phyloP scores from a whole-genome alignment of 2,113 vertebrate genomes.

The Paratilapia polleni region DNA sequence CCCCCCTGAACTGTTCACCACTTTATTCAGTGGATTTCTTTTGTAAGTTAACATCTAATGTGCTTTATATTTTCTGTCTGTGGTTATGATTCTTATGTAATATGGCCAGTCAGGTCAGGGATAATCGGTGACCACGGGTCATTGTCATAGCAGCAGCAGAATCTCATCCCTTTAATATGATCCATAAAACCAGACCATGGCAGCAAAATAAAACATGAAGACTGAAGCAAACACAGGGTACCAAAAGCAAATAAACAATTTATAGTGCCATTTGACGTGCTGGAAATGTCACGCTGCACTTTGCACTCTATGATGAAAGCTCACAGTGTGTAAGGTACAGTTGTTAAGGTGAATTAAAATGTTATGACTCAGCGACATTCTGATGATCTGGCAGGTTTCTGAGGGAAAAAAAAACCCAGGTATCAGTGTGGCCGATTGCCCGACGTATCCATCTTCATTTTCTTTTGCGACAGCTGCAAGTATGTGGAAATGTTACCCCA shows the following conservation, averaged over 20 bases:
- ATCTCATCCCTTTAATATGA: conserved; percentile 23
- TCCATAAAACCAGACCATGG: conserved; percentile 22
- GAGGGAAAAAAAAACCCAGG: conserved; percentile 41
- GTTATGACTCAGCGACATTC: conserved; percentile 23
- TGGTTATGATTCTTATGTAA: conserved; percentile 3
- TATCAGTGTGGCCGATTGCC: conserved; percentile 41
- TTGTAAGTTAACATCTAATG: neutral
- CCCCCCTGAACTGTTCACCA: neutral
- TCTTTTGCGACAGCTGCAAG: conserved; percentile 59
- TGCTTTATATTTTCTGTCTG: neutral
- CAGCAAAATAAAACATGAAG: conserved; percentile 10
- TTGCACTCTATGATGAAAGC: conserved; percentile 6
- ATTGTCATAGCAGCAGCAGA: conserved; percentile 31
- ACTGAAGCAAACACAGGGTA: neutral
- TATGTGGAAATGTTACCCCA: conserved; percentile 67
- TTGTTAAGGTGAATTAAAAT: conserved; percentile 18
- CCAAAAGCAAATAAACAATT: conserved; percentile 10
- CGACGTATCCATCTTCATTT: conserved; percentile 60
- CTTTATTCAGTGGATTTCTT: neutral
- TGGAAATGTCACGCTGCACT: neutral
- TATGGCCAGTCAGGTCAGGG: conserved; percentile 2
- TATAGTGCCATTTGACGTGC: neutral
- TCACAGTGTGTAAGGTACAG: neutral
- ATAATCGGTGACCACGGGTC: conserved; percentile 29
- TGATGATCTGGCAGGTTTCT: conserved; percentile 46